A percentile compares a stretch with the other conserved stretches of the same genome.
phyloP scores from a whole-genome alignment of 2,888 invertebrate genomes.

The Hetaerina titia region DNA sequence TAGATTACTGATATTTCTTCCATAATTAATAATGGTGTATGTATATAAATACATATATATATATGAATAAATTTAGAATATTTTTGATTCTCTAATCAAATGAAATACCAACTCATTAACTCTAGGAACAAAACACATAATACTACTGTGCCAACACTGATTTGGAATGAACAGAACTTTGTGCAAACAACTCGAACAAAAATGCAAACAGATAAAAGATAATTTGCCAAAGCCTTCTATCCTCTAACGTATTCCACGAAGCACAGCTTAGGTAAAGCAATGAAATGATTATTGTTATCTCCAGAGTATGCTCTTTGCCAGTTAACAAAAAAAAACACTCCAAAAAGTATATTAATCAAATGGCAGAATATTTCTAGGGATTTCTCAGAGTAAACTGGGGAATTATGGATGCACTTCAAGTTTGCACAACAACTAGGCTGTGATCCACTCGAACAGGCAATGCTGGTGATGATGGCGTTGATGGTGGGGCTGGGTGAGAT shows the following conservation, averaged over 20 bases:
- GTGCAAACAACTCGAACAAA: neutral
- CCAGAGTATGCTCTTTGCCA: neutral
- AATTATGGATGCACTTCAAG: neutral
- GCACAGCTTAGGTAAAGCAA: neutral
- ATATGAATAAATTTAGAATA: neutral
- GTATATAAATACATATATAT: too few species aligned
- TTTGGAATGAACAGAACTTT: neutral
- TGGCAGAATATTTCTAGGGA: neutral
- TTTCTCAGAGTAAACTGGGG: neutral
- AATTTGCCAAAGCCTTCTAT: neutral
- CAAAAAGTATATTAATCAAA: neutral
- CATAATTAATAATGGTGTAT: neutral
- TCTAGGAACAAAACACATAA: neutral
- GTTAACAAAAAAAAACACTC: neutral
- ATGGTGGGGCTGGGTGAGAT: conserved; percentile 25
- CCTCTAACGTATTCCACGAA: neutral
- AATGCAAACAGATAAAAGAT: neutral
- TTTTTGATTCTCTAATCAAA: neutral
- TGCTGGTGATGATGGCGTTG: conserved; percentile 45
- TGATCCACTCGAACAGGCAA: conserved; percentile 50
- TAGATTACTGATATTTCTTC: neutral
- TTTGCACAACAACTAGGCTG: conserved; percentile 41
- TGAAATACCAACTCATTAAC: neutral
- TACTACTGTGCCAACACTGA: neutral
- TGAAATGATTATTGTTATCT: neutral